Conservation (phyloP, 2,113 vertebrate genomes). For the Elephantulus edwardii region DNA sequence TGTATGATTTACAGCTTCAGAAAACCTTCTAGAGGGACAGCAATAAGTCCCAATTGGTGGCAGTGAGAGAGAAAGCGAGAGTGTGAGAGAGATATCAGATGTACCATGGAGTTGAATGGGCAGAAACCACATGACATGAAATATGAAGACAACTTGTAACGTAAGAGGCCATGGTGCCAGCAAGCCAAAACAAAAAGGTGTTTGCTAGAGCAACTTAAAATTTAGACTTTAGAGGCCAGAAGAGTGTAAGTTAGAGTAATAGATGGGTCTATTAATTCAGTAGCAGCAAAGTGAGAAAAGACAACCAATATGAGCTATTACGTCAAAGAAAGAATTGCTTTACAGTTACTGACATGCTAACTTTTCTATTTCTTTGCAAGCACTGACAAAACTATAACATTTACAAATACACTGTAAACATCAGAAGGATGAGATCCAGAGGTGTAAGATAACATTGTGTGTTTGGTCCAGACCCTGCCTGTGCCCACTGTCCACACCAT, state of each 20-base stretch:
- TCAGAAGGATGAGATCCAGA: neutral
- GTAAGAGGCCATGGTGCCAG: neutral
- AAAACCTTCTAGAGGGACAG: no score
- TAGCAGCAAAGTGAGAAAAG: neutral
- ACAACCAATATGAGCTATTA: neutral
- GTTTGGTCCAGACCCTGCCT: neutral
- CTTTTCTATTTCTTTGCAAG: constrained; percentile 14
- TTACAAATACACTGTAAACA: neutral
- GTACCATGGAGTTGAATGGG: neutral
- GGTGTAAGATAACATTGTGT: neutral
- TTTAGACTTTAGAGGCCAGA: neutral
- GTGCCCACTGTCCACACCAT: neutral
- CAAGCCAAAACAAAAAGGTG: neutral
- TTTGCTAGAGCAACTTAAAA: neutral
- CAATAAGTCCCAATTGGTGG: no score
- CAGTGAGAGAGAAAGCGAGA: no score
- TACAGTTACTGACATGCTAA: neutral
- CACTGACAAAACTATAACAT: constrained; percentile 12
- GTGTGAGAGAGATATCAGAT: no score
- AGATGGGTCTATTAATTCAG: neutral
- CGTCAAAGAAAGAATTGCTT: neutral
- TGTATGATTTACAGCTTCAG: no score
- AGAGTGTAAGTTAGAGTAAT: neutral
- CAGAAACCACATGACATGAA: neutral
- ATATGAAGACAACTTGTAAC: neutral